Percentiles rank a stretch among this genome's conserved stretches.
Conservation (phyloP, 2,797 vertebrate species). For the Morus bassanus region DNA sequence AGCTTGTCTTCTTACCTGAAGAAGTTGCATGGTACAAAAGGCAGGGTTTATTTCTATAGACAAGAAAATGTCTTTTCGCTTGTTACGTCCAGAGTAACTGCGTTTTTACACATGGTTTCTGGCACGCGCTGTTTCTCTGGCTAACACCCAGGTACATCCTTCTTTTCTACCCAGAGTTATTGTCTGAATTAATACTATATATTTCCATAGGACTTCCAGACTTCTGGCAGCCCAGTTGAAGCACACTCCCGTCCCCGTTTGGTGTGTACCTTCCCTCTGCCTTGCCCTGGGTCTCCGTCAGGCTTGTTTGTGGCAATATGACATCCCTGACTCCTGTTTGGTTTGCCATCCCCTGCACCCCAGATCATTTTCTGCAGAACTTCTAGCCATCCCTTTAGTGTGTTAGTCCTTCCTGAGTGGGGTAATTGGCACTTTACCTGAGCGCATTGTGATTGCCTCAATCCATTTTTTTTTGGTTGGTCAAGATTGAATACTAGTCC, state of each 20-base stretch:
- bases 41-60: not conserved
- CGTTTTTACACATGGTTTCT: not conserved
- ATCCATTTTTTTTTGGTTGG: not conserved
- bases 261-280: not conserved
- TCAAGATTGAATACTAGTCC: not conserved
- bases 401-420: not conserved
- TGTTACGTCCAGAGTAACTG: not conserved
- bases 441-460: not conserved
- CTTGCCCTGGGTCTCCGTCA: not conserved
- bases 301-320: not conserved
- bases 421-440: not conserved
- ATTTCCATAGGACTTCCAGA: not conserved
- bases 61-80: not conserved
- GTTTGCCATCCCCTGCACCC: not conserved
- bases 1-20: not conserved
- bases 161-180: not conserved
- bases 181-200: not conserved
- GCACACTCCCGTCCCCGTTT: accelerated
- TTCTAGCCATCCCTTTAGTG: not conserved
- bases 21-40: not conserved
- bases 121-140: not conserved
- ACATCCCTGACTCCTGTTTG: not conserved
- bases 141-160: not conserved
- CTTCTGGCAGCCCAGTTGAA: not conserved
- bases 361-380: not conserved